Evolutionary conservation across 2,888 invertebrate species (phyloP).

Genomic region (Acrobasis repandana): DNA sequence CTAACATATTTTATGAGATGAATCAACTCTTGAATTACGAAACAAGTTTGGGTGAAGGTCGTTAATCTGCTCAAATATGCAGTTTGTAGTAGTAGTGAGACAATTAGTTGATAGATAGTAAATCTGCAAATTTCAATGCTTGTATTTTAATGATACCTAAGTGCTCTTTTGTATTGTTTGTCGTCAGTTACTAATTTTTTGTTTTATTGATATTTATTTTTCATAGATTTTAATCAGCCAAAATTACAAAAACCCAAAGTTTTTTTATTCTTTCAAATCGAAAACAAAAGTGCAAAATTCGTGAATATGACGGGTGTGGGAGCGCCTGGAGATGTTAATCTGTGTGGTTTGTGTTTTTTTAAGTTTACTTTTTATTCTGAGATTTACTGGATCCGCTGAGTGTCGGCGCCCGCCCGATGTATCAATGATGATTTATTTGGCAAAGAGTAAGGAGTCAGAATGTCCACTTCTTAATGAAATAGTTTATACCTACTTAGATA

Average conservation of each 20-base stretch:
- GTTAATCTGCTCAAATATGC: too few species aligned
- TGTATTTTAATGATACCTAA: too few species aligned
- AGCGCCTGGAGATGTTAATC: constrained; percentile 35
- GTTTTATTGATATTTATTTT: neutral
- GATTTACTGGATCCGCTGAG: constrained; percentile 46
- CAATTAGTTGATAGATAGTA: too few species aligned
- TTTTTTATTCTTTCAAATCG: neutral
- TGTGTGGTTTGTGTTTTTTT: constrained; percentile 31
- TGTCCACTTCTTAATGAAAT: too few species aligned
- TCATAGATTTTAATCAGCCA: constrained; percentile 7
- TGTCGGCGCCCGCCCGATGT: constrained; percentile 38
- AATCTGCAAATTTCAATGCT: too few species aligned
- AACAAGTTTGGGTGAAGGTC: too few species aligned
- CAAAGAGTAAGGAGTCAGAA: constrained; percentile 25
- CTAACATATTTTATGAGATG: too few species aligned
- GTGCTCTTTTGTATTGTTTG: too few species aligned
- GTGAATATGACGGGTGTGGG: constrained; percentile 19
- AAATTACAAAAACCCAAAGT: neutral
- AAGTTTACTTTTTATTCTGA: constrained; percentile 15
- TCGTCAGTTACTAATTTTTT: neutral
- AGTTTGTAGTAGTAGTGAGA: too few species aligned
- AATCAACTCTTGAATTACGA: too few species aligned
- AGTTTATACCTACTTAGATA: too few species aligned
- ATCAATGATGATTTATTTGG: constrained; percentile 42
- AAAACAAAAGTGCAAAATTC: constrained; percentile 32